Evolutionary conservation across 2,797 vertebrate genomes (phyloP), one percentile per base, ranked within the genome.

Genomic region (Simalia tracyae): DNA sequence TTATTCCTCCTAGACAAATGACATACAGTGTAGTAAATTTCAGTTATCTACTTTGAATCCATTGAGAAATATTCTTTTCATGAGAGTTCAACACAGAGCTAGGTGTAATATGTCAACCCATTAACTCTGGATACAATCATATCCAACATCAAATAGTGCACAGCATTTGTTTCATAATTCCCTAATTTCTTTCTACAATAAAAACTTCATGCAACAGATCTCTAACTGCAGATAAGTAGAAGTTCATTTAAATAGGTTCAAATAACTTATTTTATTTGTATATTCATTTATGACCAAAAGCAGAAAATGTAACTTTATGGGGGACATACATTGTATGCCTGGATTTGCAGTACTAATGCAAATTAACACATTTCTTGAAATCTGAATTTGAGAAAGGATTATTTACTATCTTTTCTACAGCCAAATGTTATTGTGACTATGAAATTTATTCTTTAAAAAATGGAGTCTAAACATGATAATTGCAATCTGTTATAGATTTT

Each of bases 1-100:
- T 42, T 42, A 42, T 42, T 42, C 42, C 42, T 42, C 89, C 0
- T 0, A 95, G 87, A 92, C 93, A 90, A 97, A 95, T 91, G 94
- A 95, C 93, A 94, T 68, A 93, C 63, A 92, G 72, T 95, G 90
- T 95, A 96, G 93, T 96, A 93, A 95, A 64, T 31, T 89, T 92
- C 93, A 94, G 88, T 61, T 42, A 94, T 85, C 4, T 68, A 93
- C 1, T 46, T 1, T 50, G 93, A 91, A 85, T 68, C 88, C 91
- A 94, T 12, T 84, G 93, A 88, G 84, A 94, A 68, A 19, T 59
- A 92, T 87, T 93, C 64, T 92, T 95, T 92, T 89, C 86, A 60
- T 76, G 72, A 90, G 63, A 92, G 91, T 93, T 91, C 92, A 90
- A 81, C 26, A 94, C 0, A 0, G 4, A 81, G 76, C 19, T 46